A percentile compares a stretch with the other conserved stretches of the same genome.
Evolutionary conservation across 2,888 invertebrate genomes (phyloP).

Genomic region (Limnephilus rhombicus): DNA sequence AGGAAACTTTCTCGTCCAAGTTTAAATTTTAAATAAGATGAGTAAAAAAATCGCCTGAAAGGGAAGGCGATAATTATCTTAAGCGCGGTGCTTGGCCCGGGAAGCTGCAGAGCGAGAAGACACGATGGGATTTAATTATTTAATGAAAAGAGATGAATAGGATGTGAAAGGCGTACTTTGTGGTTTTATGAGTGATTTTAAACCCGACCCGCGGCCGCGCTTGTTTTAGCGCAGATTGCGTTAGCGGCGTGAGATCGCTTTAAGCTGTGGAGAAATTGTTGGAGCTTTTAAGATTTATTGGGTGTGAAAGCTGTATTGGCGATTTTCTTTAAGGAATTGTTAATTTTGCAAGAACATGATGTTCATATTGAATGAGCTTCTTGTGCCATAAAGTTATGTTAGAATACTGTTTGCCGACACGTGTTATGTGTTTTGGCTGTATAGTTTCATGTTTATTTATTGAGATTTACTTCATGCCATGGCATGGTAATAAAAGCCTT

Average conservation of each 20-base stretch:
- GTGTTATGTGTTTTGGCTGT: too few relatives aligned
- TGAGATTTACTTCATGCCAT: too few relatives aligned
- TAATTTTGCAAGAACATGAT: not conserved
- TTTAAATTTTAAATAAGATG: slow-evolving; percentile 62
- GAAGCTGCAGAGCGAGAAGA: slow-evolving; percentile 50
- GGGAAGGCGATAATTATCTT: slow-evolving; percentile 65
- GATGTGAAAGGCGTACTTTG: slow-evolving; percentile 51
- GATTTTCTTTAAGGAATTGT: not conserved
- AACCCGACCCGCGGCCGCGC: slow-evolving; percentile 48
- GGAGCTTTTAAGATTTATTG: not conserved
- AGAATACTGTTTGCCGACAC: not conserved
- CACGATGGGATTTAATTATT: slow-evolving; percentile 63
- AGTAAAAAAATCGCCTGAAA: slow-evolving; percentile 48
- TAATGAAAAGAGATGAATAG: slow-evolving; percentile 63
- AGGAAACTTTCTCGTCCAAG: slow-evolving; percentile 61
- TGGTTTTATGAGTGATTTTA: slow-evolving; percentile 58
- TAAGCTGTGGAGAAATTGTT: not conserved
- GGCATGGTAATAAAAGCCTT: too few relatives aligned
- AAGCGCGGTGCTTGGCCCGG: slow-evolving; percentile 43
- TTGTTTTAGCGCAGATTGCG: slow-evolving; percentile 27
- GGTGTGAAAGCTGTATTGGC: not conserved
- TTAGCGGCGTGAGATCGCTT: not conserved
- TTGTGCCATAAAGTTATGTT: not conserved
- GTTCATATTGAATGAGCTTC: not conserved
- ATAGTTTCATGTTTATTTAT: too few relatives aligned